phyloP scores from a whole-genome alignment of 1,140 invertebrate genomes.

The Drosophila ananassae region DNA sequence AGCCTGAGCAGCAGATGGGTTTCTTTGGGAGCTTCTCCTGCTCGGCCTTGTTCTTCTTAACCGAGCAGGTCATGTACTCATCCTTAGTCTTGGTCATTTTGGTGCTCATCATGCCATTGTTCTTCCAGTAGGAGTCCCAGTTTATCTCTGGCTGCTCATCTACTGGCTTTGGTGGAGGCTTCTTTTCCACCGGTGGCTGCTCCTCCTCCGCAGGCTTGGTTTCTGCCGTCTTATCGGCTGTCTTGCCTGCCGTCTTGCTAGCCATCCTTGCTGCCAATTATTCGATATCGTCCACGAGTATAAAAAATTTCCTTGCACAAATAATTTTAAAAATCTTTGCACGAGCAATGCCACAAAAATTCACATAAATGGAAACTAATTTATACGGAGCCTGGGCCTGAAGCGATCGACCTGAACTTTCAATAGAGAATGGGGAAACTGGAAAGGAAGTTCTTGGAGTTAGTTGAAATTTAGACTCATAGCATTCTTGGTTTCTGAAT shows the following conservation, averaged over 20 bases:
- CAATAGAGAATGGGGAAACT: constrained; percentile 62
- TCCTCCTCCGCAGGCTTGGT: neutral
- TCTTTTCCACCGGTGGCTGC: constrained; percentile 1
- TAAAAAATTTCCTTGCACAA: constrained; percentile 32
- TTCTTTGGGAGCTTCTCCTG: constrained; percentile 28
- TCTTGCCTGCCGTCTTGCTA: too few relatives aligned
- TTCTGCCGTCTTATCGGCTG: neutral
- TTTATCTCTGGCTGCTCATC: constrained; percentile 11
- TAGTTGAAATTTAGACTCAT: constrained; percentile 1
- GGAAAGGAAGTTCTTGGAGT: neutral
- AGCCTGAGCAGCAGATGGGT: constrained; percentile 49
- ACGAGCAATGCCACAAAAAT: constrained; percentile 21
- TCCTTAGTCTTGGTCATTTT: constrained; percentile 15
- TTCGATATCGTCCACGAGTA: constrained; percentile 6
- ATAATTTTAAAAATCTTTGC: constrained; percentile 36
- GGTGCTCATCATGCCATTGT: constrained; percentile 41
- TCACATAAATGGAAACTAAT: constrained; percentile 51
- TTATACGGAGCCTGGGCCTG: constrained; percentile 45
- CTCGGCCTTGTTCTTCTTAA: constrained; percentile 3
- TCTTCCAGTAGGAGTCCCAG: constrained; percentile 31
- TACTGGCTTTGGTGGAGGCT: neutral
- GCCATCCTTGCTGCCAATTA: neutral
- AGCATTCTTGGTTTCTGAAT: constrained; percentile 15
- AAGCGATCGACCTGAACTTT: constrained; percentile 60
- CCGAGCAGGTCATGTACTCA: constrained; percentile 57